Evolutionary conservation across 2,113 vertebrate genomes (phyloP).

Genomic region (Urocitellus parryii): DNA sequence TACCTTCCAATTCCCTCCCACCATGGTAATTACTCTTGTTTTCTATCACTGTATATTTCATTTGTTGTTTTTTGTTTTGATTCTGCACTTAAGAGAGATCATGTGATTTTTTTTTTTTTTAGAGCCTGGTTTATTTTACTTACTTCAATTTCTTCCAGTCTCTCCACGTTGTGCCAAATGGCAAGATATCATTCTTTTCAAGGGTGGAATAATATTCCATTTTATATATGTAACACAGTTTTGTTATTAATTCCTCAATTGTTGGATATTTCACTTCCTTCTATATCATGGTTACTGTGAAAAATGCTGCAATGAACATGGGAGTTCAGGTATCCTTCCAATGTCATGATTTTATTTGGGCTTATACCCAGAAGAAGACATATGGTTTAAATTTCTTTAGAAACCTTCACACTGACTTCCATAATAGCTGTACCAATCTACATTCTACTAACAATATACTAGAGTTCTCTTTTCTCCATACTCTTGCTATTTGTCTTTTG

Average conservation of each 20-base stretch:
- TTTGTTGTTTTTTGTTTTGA: no score
- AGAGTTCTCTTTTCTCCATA: not conserved
- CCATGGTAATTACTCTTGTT: not conserved
- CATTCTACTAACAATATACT: not conserved
- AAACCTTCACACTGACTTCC: not conserved
- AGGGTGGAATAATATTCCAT: not conserved
- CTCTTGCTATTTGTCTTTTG: not conserved
- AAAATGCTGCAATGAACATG: not conserved
- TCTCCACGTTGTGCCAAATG: not conserved
- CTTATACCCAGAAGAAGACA: not conserved
- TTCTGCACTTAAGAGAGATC: not conserved
- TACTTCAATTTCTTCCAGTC: not conserved
- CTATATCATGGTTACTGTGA: not conserved
- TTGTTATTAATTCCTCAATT: not conserved
- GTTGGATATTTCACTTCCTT: not conserved
- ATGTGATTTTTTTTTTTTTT: not conserved
- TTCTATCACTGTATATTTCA: not conserved
- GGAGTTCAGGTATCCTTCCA: not conserved
- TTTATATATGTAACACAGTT: not conserved
- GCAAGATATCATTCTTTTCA: not conserved
- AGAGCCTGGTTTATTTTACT: not conserved
- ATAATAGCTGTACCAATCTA: not conserved
- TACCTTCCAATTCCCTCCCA: not conserved
- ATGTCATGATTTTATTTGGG: not conserved
- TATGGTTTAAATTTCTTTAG: not conserved